Base-by-base conservation (phyloP, 2,888 invertebrate genomes). In the Meghimatium bilineatum region DNA sequence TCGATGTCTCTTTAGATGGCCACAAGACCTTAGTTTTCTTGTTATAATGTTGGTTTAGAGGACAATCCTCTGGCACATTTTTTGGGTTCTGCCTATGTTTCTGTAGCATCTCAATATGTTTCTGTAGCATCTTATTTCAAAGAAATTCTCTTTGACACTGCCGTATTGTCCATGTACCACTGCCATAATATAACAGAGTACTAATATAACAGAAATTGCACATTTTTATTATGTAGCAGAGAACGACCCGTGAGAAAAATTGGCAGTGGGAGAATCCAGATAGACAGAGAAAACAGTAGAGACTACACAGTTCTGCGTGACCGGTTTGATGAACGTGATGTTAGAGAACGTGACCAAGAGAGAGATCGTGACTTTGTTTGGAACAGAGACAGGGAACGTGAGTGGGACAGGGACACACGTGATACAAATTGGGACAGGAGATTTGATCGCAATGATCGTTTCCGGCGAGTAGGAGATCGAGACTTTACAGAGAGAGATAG, bases 221-320 rank as follows among this genome's bases (percentile, higher is more conserved):
- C n/a, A n/a, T n/a, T n/a, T 63, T 60, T 20, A 17, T 71, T 17
- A 60, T 60, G 32, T 71, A 71, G 66, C 38, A 83, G 83, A 60
- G 83, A 83, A 29, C 77, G 78, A 72, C 84, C 84, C 29, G 74
- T 74, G 23, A 66, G 84, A n/a, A 84, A 80, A 60, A 80, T 97
- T 91, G 97, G 97, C 10, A 97, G 97, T 90, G 97, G 97, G 0
- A 96, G 97, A 20, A 96, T 97, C 86, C 91, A 90, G 84, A 95
- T 96, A 94, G 95, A 96, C 86, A 95, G 96, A 52, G 96, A 96
- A 91, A 93, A 94, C 66, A 91, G 90, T 34, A 76, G 87, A 49
- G 87, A 87, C 34, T 87, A 84, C 83, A 83, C 83, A 26, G 80
- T 74, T 8, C 69, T 86, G 36, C 80, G 85, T 23, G 84, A 85